Base-by-base conservation (phyloP, 2,797 vertebrate species). In the Ficedula albicollis region DNA sequence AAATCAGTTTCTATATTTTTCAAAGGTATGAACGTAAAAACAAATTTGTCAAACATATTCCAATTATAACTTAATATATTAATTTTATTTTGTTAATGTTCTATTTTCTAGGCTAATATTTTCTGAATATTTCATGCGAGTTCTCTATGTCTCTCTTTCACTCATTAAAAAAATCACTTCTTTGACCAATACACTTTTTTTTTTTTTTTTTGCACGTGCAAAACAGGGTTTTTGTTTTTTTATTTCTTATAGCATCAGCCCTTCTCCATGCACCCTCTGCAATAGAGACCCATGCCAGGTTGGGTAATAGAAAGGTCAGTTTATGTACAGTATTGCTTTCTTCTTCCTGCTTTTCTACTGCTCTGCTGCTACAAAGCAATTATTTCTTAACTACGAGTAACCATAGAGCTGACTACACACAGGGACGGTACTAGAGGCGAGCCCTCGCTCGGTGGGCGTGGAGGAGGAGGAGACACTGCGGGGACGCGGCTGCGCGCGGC, bases 41-140 rank as follows among this genome's bases (percentile, higher is more conserved):
- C 97, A 96, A 98, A 98, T 97, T 98, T 98, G 97, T 97, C 94
- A 95, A 98, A 98, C 97, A 97, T 97, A 95, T 97, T 97, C 98
- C 98, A 98, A 98, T 98, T 97, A 98, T 98, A 98, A 98, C 98
- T 98, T 98, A 98, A 98, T 98, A 98, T 98, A 98, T 98, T 98
- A 98, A 97, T 97, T 98, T 98, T 97, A 97, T 79, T 97, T 98
- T 95, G 97, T 98, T 98, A 98, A 98, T 84, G 97, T 96, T 98
- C 98, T 98, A 97, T 97, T 96, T 97, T 94, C 97, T 98, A 98
- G 98, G 97, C 97, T 98, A 98, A 97, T 98, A 98, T 97, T 97
- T 97, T 98, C 96, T 97, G 96, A 98, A 93, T 97, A 98, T 96
- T 97, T 98, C 98, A 98, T 98, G 98, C 98, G 95, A 94, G 91